phyloP scores from a whole-genome alignment of 1,140 invertebrate species.

The Lamellibrachia luymesi region DNA sequence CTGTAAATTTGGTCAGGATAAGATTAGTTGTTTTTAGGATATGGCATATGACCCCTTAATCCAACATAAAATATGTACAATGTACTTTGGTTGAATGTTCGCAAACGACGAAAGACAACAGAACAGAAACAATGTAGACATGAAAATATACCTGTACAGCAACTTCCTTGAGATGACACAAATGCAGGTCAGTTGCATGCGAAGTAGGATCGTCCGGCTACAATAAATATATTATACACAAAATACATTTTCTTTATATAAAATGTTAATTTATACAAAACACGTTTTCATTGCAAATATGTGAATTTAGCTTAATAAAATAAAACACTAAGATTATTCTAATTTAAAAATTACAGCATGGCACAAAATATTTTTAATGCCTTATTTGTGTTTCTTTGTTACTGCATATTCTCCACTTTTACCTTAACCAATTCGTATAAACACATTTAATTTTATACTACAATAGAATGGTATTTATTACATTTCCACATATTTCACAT shows the following conservation, averaged over 20 bases:
- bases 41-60: neutral
- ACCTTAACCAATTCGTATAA: neutral
- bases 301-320: neutral
- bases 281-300: slow-evolving; percentile 6
- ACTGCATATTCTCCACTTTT: neutral
- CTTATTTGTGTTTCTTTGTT: neutral
- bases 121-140: neutral
- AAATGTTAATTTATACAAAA: neutral
- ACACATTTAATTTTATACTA: neutral
- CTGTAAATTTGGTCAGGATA: too few species aligned
- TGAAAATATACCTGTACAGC: slow-evolving; percentile 40
- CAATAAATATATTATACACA: slow-evolving; percentile 4
- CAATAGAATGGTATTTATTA: slow-evolving; percentile 28
- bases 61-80: neutral
- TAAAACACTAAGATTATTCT: too few species aligned
- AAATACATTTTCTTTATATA: slow-evolving; percentile 11
- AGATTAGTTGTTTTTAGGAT: too few species aligned
- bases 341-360: neutral
- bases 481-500: slow-evolving; percentile 52
- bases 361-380: slow-evolving; percentile 8
- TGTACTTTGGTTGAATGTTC: neutral
- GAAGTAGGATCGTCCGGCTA: neutral
- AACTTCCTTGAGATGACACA: slow-evolving; percentile 41
- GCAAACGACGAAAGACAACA: neutral
- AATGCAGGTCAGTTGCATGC: slow-evolving; percentile 43